Evolutionary conservation across 2,797 vertebrate species (phyloP), one percentile per base, ranked within the genome.

Genomic region (Emys orbicularis): DNA sequence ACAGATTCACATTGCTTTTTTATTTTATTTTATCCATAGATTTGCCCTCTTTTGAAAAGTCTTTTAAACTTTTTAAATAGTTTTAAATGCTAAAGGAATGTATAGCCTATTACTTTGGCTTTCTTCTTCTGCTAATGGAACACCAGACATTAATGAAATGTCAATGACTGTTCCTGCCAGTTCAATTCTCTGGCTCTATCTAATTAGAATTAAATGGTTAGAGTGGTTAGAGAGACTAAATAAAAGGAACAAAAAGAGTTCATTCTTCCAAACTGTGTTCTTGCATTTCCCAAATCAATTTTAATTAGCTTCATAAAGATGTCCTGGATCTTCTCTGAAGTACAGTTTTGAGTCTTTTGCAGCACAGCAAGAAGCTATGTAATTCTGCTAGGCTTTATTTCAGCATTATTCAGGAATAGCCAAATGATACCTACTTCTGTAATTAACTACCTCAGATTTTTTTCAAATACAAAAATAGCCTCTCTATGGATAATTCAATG

Each of bases 121-220:
- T 97, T 96, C 84, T 96, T 95, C 82, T 95, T 84, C 29, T 81
- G 88, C 82, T 87, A 83, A 94, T 86, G 84, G 93, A 97, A 92
- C 74, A 79, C 4, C 21, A 97, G 94, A 65, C 92, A 61, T 95
- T 98, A 98, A 97, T 97, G 96, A 98, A 97, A 98, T 97, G 93
- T 97, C 95, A 97, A 83, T 96, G 95, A 94, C 96, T 96, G 34
- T 91, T 98, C 88, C 65, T 97, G 93, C 93, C 95, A 89, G 87
- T 97, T 98, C 95, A 97, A 34, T 98, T 98, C 86, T 98, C 93
- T 96, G 93, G 92, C 92, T 96, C 31, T 93, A 90, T 95, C 92
- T 97, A 96, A 98, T 98, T 97, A 96, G 92, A 93, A 93, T 92
- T 97, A 97, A 98, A 94, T 96, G 90, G 54, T 94, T 91, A 90